Base-by-base conservation (phyloP, 2,888 invertebrate genomes). In the Caenorhabditis parvicauda region DNA sequence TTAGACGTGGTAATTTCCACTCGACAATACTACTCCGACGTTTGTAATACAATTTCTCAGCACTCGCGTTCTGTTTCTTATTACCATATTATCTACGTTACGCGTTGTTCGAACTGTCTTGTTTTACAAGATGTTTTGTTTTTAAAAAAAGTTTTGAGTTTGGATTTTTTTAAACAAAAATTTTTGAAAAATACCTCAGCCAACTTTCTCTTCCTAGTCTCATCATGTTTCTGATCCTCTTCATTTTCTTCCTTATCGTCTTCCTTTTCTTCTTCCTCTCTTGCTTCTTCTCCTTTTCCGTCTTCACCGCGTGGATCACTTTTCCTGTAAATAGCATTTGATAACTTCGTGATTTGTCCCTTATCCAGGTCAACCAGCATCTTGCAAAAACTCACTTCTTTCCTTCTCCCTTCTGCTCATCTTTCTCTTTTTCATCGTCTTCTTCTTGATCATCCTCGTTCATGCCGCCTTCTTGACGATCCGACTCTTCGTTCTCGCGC, bases 271-370 rank as follows among this genome's bases (percentile, higher is more conserved):
- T 50, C 50, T 22, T 63, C 58, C 25, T 67, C 52, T 38, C 54
- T 39, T 19, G 53, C 59, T 35, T 67, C 54, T 53, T 61, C 56
- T 44, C 57, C 54, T 44, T 58, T 48, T 63, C 64, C 59, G 44
- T 66, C 49, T 78, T 70, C 27, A 76, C 79, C 28, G 82, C 82
- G 38, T 81, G 82, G 56, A 57, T 68, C 67, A 3, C 52, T 49
- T 29, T 64, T 62, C 37, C 62, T 54, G 29, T 22, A 50, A 32
- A 37, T 24, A 35, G 21, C 7, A 28, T 17, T 21, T 32, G 38
- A 48, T n/a, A n/a, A n/a, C n/a, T n/a, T n/a, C n/a, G n/a, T n/a
- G n/a, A n/a, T n/a, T n/a, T n/a, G n/a, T n/a, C n/a, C n/a, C n/a
- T n/a, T n/a, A n/a, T n/a, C n/a, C n/a, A n/a, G n/a, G n/a, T n/a